These are phyloP conservation scores for Mixornis gularis DNA, from an alignment of 2,113 vertebrate genomes.

Conservation along the genomic window DNA sequence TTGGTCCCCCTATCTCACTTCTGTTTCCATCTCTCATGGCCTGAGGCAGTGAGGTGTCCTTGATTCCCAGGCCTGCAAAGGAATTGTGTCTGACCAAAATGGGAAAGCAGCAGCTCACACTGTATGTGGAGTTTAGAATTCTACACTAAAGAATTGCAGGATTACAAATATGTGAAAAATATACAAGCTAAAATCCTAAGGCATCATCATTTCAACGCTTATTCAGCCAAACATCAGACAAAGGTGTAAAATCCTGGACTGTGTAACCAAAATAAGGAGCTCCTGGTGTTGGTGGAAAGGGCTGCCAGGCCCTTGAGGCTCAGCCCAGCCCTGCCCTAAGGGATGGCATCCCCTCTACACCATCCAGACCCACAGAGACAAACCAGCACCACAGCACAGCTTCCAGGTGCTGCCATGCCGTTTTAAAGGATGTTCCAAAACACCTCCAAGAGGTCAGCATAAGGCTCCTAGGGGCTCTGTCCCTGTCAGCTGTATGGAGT, in stretches of 20 bases:
- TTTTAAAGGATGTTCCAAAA: neutral
- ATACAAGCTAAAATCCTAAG: neutral
- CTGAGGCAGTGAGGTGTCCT: neutral
- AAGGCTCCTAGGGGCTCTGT: accelerated
- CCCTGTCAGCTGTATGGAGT: accelerated
- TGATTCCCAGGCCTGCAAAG: neutral
- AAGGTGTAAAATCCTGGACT: neutral
- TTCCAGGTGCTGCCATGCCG: accelerated
- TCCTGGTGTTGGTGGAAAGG: no score
- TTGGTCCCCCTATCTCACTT: no score
- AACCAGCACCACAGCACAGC: neutral
- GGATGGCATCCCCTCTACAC: accelerated
- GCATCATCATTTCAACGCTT: neutral
- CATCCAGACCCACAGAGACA: accelerated
- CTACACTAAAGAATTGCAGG: neutral
- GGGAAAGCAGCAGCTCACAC: neutral
- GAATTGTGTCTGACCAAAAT: neutral
- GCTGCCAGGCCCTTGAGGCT: neutral
- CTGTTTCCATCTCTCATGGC: no score
- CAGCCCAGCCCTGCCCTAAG: no score
- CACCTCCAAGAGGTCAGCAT: neutral
- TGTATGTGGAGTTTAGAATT: neutral
- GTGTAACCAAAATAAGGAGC: neutral
- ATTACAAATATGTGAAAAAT: neutral
- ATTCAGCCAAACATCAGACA: neutral